phyloP scores from a whole-genome alignment of 2,797 vertebrate genomes.

The Lepilemur septentrionalis region DNA sequence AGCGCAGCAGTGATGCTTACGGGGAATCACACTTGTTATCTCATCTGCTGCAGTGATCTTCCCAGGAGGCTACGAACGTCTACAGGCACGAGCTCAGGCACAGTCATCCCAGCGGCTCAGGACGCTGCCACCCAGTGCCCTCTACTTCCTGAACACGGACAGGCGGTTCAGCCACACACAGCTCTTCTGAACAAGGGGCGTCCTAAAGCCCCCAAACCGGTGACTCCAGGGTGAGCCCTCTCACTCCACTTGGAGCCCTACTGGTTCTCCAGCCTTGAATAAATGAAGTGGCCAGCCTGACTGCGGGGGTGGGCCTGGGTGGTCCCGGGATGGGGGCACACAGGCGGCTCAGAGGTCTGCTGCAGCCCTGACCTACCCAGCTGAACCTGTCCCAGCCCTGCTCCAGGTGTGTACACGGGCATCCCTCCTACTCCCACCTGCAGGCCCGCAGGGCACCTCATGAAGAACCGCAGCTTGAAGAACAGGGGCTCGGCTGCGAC shows the following conservation, averaged over 20 bases:
- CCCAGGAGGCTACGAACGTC: background rate
- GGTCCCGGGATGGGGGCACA: too few relatives aligned
- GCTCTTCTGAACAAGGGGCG: background rate
- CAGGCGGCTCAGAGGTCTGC: background rate
- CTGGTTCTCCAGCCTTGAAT: background rate
- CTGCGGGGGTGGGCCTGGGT: too few relatives aligned
- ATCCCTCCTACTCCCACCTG: background rate
- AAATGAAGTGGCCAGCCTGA: background rate
- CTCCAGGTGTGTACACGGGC: background rate
- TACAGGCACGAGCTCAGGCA: background rate
- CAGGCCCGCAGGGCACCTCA: background rate
- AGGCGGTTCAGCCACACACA: background rate
- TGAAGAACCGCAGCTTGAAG: background rate
- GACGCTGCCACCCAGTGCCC: background rate
- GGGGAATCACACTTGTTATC: background rate
- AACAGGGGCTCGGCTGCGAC: background rate
- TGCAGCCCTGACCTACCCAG: too few relatives aligned
- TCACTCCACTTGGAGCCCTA: background rate
- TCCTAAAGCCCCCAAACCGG: background rate
- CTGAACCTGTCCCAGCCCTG: background rate
- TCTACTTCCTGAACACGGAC: background rate
- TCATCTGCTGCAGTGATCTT: background rate
- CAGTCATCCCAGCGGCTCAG: background rate
- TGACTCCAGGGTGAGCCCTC: background rate
- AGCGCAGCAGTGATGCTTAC: fast-evolving